Evolutionary conservation across 2,888 invertebrate genomes (phyloP), one percentile per base, ranked within the genome.

Genomic region (Caenorhabditis macrosperma): DNA sequence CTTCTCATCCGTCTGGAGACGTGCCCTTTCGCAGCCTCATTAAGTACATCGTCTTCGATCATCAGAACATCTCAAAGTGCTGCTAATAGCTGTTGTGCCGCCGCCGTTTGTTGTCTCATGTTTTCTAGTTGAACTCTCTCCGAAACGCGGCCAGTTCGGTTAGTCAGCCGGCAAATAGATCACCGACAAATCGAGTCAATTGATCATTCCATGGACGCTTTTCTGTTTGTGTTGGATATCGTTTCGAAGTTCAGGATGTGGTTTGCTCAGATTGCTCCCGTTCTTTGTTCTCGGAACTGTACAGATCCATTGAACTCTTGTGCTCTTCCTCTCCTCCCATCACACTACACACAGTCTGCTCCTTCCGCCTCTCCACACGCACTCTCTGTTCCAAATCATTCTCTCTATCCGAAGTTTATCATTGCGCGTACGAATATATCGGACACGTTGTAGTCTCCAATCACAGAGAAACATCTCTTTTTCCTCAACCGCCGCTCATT

Each of bases 51-150:
- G 38, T 30, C 54, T 30, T 57, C 38, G 6, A 22, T 57, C 15
- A 22, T 26, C 15, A 22, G n/a, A 12, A 6, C 20, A 50, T 10
- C 20, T 6, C 12, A 20, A 20, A 33, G 33, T 33, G 33, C 6
- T 6, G 57, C 57, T 35, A 33, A 38, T 33, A 4, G 35, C 20
- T 1, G 20, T 3, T 15, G 7, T 33, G 4, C 20, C 20, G 20
- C 12, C 20, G n/a, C n/a, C 50, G 35, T 68, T 61, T 71, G 61
- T 68, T 68, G 57, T 68, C 67, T 22, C 30, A 63, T 71, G 71
- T 71, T 61, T 71, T 71, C 46, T 71, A 33, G 71, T 50, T 71
- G 71, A 71, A 71, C 71, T 71, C 71, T 66, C 24, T 33, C 48
- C 28, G 50, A 2, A 38, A n/a, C n/a, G n/a, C 38, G 38, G 50